A percentile compares a stretch with the other conserved stretches of the same genome.
phyloP scores from a whole-genome alignment of 2,888 invertebrate species.

The Antheraea assamensis region DNA sequence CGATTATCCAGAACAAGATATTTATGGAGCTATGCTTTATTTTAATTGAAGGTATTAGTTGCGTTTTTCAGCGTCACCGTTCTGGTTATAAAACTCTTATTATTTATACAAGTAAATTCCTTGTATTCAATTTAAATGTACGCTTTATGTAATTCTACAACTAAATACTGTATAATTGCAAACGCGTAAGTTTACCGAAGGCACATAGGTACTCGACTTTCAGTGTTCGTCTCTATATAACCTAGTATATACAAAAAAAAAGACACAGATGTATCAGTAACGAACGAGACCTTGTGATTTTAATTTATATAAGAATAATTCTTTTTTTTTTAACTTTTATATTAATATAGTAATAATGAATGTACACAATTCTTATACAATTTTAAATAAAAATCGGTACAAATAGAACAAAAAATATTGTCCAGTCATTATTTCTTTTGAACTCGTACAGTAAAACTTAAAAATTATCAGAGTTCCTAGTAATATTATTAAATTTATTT shows the following conservation, averaged over 20 bases:
- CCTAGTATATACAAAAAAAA: slow-evolving; percentile 24
- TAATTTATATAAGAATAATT: slow-evolving; percentile 24
- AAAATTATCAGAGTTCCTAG: slow-evolving; percentile 19
- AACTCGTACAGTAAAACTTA: not conserved
- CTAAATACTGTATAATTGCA: not conserved
- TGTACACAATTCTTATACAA: not conserved
- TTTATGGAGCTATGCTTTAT: too few relatives aligned
- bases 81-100: too few relatives aligned
- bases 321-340: not conserved
- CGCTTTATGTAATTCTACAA: not conserved
- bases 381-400: not conserved
- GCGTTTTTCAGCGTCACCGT: too few relatives aligned
- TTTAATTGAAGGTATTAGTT: too few relatives aligned
- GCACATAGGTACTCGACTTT: not conserved
- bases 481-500: slow-evolving; percentile 11
- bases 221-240: not conserved
- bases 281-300: slow-evolving; percentile 36
- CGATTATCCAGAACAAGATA: too few relatives aligned
- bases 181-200: not conserved
- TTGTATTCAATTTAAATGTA: not conserved
- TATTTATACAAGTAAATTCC: not conserved
- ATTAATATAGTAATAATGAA: not conserved
- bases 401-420: not conserved
- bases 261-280: slow-evolving; percentile 32
- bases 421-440: not conserved